Conservation (phyloP, 2,888 invertebrate species). For the Conops quadrifasciatus region DNA sequence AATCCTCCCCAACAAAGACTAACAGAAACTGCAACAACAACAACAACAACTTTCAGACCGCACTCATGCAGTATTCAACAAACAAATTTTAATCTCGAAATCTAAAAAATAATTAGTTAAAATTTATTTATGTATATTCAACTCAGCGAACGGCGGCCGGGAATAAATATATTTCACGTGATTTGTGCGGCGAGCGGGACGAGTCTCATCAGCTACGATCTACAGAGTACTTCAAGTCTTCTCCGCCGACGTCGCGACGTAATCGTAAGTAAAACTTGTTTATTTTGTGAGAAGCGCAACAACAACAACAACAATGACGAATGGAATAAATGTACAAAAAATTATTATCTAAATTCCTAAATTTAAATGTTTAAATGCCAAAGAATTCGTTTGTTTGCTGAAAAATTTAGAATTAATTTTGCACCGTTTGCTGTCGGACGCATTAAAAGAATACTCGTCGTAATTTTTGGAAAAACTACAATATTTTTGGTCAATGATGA, state of each 20-base stretch:
- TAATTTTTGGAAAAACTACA: constrained; percentile 7
- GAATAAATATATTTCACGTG: constrained; percentile 34
- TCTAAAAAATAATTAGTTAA: constrained; percentile 7
- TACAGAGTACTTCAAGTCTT: no score
- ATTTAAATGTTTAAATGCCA: not conserved
- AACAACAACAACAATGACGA: constrained; percentile 2
- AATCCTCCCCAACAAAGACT: no score
- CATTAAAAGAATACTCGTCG: not conserved
- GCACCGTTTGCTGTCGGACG: not conserved
- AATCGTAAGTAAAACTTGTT: no score
- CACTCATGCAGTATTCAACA: no score
- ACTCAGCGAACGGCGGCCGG: not conserved
- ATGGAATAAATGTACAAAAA: no score
- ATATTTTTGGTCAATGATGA: no score
- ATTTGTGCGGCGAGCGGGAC: not conserved
- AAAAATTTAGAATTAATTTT: constrained; percentile 10
- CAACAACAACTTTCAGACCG: no score
- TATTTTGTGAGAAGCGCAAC: no score
- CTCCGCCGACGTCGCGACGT: no score
- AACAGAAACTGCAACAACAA: no score
- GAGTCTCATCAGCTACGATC: not conserved
- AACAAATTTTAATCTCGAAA: not conserved
- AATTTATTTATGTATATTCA: constrained; percentile 9
- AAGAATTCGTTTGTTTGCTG: not conserved
- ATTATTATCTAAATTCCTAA: no score